A percentile compares a stretch with the other conserved stretches of the same genome.
phyloP scores from a whole-genome alignment of 2,113 vertebrate species.

The Xyliphius kryptos region DNA sequence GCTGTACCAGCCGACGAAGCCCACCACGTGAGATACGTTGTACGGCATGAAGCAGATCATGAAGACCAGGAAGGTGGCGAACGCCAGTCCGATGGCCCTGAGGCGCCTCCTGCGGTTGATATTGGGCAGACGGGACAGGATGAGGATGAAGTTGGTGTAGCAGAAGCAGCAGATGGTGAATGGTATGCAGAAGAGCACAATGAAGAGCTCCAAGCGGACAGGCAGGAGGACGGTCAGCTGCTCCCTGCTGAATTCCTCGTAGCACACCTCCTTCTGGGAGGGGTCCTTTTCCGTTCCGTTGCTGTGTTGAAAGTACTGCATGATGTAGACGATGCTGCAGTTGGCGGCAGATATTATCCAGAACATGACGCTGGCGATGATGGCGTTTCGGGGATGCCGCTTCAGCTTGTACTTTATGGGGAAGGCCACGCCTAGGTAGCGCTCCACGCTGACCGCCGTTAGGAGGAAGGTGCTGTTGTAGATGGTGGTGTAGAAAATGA shows the following conservation, averaged over 20 bases:
- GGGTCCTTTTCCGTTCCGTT: slow-evolving; percentile 15
- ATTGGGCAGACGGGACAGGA: slow-evolving; percentile 39
- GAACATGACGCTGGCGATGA: slow-evolving; percentile 48
- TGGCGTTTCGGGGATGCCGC: slow-evolving; percentile 30
- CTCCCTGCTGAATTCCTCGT: slow-evolving; percentile 46
- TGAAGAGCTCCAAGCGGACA: slow-evolving; percentile 54
- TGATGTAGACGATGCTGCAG: slow-evolving; percentile 60
- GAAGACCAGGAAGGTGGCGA: slow-evolving; percentile 54
- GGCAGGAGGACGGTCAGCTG: slow-evolving; percentile 57
- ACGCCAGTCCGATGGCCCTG: slow-evolving; percentile 48
- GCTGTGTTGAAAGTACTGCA: slow-evolving; percentile 44
- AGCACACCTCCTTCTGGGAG: slow-evolving; percentile 46
- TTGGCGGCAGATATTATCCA: slow-evolving; percentile 59
- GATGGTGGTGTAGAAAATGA: slow-evolving; percentile 68
- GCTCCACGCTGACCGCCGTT: slow-evolving; percentile 64
- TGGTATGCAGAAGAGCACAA: slow-evolving; percentile 55
- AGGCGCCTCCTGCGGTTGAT: slow-evolving; percentile 41
- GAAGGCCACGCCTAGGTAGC: slow-evolving; percentile 67
- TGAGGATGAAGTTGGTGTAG: slow-evolving; percentile 47
- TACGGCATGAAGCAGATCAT: slow-evolving; percentile 65
- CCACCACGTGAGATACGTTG: slow-evolving; percentile 67
- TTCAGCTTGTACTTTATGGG: slow-evolving; percentile 61
- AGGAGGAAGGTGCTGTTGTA: slow-evolving; percentile 70
- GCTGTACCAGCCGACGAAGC: slow-evolving; percentile 43
- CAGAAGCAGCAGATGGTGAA: slow-evolving; percentile 51